These are phyloP conservation scores for Meteorus cinctellus DNA, from an alignment of 2,888 invertebrate species.

Conservation along the genomic window DNA sequence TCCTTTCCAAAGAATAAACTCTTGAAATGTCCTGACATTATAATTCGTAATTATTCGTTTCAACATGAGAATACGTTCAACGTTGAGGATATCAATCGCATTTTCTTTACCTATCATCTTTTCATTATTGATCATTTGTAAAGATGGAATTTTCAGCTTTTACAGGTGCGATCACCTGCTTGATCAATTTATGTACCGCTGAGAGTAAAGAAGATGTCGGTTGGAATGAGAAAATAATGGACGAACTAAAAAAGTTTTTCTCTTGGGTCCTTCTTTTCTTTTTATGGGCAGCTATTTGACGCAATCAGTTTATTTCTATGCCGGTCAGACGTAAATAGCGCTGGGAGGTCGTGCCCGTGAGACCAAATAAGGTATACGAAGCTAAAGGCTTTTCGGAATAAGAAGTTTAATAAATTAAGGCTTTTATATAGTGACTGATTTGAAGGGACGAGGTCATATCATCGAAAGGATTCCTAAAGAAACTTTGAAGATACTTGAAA, in stretches of 20 bases:
- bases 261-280: slow-evolving; percentile 23
- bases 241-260: slow-evolving; percentile 32
- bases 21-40: no score
- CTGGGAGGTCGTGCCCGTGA: slow-evolving; percentile 33
- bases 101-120: no score
- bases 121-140: no score
- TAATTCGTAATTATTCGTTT: no score
- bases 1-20: no score
- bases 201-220: not conserved
- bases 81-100: no score
- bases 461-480: not conserved
- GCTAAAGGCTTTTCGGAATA: slow-evolving; percentile 50
- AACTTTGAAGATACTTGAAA: not conserved
- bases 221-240: slow-evolving; percentile 12
- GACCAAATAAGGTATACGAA: slow-evolving; percentile 46
- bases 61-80: no score
- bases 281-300: slow-evolving; percentile 35
- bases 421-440: not conserved
- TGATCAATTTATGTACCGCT: not conserved
- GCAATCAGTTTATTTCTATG: slow-evolving; percentile 55
- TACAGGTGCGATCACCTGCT: not conserved
- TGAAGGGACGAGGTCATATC: not conserved
- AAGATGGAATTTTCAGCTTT: no score
- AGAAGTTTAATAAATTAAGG: slow-evolving; percentile 46
- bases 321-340: slow-evolving; percentile 52